Evolutionary conservation across 1,140 invertebrate genomes (phyloP).

Genomic region (Phortica variegata): DNA sequence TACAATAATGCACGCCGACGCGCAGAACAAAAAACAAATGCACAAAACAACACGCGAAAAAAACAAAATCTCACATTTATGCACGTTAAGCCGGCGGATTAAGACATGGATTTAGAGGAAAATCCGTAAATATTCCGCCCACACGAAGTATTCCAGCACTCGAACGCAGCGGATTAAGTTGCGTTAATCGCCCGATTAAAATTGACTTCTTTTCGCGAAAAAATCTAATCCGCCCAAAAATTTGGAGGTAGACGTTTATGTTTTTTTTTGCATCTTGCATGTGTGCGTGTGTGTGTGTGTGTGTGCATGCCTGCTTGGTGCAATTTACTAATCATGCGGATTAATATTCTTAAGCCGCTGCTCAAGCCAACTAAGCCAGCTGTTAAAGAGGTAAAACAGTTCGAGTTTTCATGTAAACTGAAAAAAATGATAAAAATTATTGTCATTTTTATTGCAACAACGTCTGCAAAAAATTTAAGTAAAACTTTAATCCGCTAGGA

Average conservation of each 20-base stretch:
- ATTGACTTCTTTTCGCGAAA: slow-evolving; percentile 41
- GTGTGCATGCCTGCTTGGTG: too few species aligned
- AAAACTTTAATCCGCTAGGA: too few species aligned
- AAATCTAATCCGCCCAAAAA: slow-evolving; percentile 48
- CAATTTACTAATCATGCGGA: slow-evolving; percentile 27
- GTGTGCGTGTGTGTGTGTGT: too few species aligned
- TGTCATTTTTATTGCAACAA: slow-evolving; percentile 22
- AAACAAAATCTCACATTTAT: slow-evolving; percentile 26
- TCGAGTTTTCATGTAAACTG: slow-evolving; percentile 11
- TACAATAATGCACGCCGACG: slow-evolving; percentile 31
- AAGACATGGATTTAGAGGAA: slow-evolving; percentile 45
- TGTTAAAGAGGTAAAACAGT: slow-evolving; percentile 37
- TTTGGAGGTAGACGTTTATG: slow-evolving; percentile 28
- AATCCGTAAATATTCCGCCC: slow-evolving; percentile 53
- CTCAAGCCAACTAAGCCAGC: slow-evolving; percentile 25
- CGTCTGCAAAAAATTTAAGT: slow-evolving; percentile 34
- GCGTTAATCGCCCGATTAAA: slow-evolving; percentile 47
- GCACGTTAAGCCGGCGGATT: slow-evolving; percentile 48
- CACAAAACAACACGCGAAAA: slow-evolving; percentile 22
- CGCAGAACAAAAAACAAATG: slow-evolving; percentile 32
- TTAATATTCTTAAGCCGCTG: too few species aligned
- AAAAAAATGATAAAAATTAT: slow-evolving; percentile 28
- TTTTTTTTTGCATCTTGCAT: slow-evolving; percentile 21
- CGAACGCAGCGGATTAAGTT: slow-evolving; percentile 35
- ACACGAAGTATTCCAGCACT: slow-evolving; percentile 14